phyloP scores from a whole-genome alignment of 2,797 vertebrate species.

The Limosa lapponica region DNA sequence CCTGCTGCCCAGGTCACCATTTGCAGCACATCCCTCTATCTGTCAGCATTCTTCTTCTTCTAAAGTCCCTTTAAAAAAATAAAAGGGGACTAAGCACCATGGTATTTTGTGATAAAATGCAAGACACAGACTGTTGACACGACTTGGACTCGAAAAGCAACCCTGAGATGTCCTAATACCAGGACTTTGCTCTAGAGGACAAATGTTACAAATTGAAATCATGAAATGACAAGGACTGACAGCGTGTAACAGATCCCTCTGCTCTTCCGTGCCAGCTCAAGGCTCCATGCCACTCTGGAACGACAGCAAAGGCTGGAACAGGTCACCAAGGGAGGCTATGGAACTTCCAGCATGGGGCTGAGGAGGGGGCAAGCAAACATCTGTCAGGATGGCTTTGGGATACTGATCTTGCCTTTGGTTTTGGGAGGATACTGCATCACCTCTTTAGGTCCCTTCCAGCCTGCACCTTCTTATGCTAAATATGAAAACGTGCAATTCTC shows the following conservation, averaged over 20 bases:
- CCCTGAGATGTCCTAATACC: background rate
- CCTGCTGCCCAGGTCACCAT: background rate
- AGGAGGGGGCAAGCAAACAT: background rate
- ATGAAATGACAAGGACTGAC: slow-evolving; percentile 23
- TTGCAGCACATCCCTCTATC: background rate
- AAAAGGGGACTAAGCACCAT: background rate
- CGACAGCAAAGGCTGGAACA: background rate
- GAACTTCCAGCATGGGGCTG: background rate
- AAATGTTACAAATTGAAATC: slow-evolving; percentile 24
- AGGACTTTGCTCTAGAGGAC: slow-evolving; percentile 6
- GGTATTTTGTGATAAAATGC: background rate
- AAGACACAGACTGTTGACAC: background rate
- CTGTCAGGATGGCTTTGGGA: background rate
- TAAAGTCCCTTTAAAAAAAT: background rate
- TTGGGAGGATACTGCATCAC: background rate
- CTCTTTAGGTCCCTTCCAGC: background rate
- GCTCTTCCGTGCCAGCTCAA: background rate
- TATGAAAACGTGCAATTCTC: background rate
- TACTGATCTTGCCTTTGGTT: background rate
- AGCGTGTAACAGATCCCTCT: background rate
- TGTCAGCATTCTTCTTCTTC: background rate
- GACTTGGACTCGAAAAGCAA: background rate
- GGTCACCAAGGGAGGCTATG: background rate
- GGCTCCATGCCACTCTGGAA: background rate
- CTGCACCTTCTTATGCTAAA: background rate